Base-by-base conservation (phyloP, 2,797 vertebrate genomes). In the Gymnoscopelus braueri region DNA sequence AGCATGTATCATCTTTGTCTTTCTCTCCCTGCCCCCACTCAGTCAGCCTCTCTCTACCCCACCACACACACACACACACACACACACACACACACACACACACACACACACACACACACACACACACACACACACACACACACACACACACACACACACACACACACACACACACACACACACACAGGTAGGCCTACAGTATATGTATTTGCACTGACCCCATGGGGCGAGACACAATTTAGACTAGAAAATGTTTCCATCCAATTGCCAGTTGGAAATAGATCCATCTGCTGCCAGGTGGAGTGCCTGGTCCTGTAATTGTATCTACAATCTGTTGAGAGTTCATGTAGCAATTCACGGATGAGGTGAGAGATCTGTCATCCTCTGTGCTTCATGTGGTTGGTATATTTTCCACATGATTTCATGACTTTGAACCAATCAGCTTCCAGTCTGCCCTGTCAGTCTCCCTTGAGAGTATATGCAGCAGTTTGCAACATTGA, bases 381-480 rank as follows among this genome's bases (percentile, higher is more conserved):
- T 29, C 24, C 58, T 65, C 51, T 61, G 24, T 65, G 70, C 60
- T 65, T 60, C 23, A 26, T 62, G 24, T 63, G 59, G 69, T 32
- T 29, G 72, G 56, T 48, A 48, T 8, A 52, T 59, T 69, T 74
- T 70, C 68, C 68, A 19, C 0, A 6, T 23, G 3, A 57, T 79
- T 78, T 83, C 39, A n/a, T 74, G 60, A 52, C 74, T 73, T 44
- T 32, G 57, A 81, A 78, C 87, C 85, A 93, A 81, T 85, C 75
- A 75, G 65, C 72, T 5, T 44, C 10, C 71, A 71, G 67, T 61
- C 48, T 51, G 67, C 65, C 74, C 64, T 58, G 68, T 44, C 52
- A 2, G 4, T 72, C 62, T 72, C 86, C 82, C 83, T 65, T 73
- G 83, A 83, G 86, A 76, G 72, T 54, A 19, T 23, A 53, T 64